Base-by-base conservation (phyloP, 1,140 invertebrate species). In the Paralvinella palmiformis region DNA sequence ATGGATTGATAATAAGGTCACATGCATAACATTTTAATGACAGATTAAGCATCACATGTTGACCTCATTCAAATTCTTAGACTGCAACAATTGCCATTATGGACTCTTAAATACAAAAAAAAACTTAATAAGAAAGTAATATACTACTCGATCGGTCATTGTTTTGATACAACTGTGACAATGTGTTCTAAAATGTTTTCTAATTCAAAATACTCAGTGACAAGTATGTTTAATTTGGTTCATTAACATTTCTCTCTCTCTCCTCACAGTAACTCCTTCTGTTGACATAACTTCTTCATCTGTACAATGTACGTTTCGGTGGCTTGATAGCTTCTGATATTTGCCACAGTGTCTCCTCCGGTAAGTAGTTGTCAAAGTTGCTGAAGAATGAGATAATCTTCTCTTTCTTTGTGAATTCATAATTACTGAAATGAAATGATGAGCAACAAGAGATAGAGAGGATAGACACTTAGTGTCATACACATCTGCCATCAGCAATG, bases 281-380 rank as follows among this genome's bases (percentile, higher is more conserved):
- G n/a, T n/a, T 44, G n/a, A 10, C n/a, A n/a, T 44, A 13, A 44
- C 37, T 44, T 10, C 37, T 44, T 44, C n/a, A 44, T 10, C 37
- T 44, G n/a, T 44, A 44, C 10, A 13, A 37, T n/a, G 60, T 72
- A 13, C 64, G 69, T 7, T 63, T 68, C 44, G 93, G 84, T 5
- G 96, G 95, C 84, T 96, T 97, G 65, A 98, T 95, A 62, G 86
- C 88, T 79, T 98, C 92, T 0, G 94, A 98, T 69, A 96, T 90
- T 79, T 95, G 91, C 95, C 95, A 98, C 87, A 98, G 92, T 48
- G 91, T 89, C 77, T 98, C 95, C 83, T 98, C 96, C 79, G 88
- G 90, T 66, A 96, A 85, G 76, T 89, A 92, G 79, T 97, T 89
- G 74, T 96, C 91, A 82, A 98, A 98, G 81, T 95, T 92, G 79